Conservation (phyloP, 2,113 vertebrate species). For the Ictalurus furcatus region DNA sequence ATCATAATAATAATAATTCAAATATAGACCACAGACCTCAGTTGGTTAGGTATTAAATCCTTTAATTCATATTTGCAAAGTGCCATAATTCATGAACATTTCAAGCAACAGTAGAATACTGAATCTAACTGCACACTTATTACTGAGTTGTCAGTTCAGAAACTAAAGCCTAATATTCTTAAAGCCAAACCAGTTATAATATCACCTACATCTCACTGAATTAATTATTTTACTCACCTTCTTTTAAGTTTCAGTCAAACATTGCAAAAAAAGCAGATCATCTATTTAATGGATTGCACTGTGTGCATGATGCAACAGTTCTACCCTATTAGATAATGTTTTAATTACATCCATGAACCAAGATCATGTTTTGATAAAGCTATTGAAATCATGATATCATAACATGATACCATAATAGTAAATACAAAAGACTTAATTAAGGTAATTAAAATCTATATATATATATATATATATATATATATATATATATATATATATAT, state of each 20-base stretch:
- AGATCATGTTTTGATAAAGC: constrained; percentile 19
- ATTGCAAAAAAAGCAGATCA: background rate
- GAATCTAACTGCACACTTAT: constrained; percentile 5
- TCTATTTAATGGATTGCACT: background rate
- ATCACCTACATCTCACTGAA: constrained; percentile 5
- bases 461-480: background rate
- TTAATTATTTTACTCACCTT: background rate
- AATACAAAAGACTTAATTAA: constrained; percentile 27
- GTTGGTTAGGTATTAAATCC: constrained; percentile 21
- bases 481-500: too few relatives aligned
- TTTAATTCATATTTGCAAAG: constrained; percentile 45
- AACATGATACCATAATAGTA: constrained; percentile 38
- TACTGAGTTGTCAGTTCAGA: constrained; percentile 12
- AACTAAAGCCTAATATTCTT: constrained; percentile 10
- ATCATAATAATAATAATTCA: background rate
- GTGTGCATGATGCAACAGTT: background rate
- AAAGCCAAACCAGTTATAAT: background rate
- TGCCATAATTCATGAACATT: constrained; percentile 45
- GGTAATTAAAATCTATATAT: constrained; percentile 19
- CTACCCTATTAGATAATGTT: constrained; percentile 23
- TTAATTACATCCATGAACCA: constrained; percentile 28
- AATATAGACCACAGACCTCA: constrained; percentile 4
- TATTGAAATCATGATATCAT: constrained; percentile 33
- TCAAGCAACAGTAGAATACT: constrained; percentile 39
- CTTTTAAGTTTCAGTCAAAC: background rate